A percentile compares a stretch with the other conserved stretches of the same genome.
Evolutionary conservation across 2,888 invertebrate genomes (phyloP).

Genomic region (Molorchus minor): DNA sequence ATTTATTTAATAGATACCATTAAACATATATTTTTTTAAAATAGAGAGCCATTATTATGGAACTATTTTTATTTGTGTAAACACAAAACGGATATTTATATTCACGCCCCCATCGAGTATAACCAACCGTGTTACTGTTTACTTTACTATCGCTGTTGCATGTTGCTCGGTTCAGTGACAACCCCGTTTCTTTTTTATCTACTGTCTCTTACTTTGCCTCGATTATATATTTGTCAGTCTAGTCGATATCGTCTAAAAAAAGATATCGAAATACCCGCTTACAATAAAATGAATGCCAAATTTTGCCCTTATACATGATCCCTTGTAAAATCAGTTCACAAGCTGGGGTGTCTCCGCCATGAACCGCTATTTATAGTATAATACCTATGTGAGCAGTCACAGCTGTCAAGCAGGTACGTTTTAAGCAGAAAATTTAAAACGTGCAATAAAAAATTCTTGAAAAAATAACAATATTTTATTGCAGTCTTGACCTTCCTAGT

Average conservation of each 20-base stretch:
- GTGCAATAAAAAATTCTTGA: conserved; percentile 18
- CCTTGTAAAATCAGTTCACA: too few species aligned
- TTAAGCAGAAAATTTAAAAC: conserved; percentile 4
- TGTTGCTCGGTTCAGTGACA: too few species aligned
- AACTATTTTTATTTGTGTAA: neutral
- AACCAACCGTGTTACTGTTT: neutral
- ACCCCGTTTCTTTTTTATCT: too few species aligned
- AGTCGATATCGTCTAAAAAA: too few species aligned
- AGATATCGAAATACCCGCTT: too few species aligned
- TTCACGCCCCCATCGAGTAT: neutral
- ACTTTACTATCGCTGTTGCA: too few species aligned
- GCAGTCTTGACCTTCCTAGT: conserved; percentile 27
- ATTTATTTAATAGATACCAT: too few species aligned
- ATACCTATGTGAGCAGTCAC: neutral
- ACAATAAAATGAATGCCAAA: too few species aligned
- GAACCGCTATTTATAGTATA: conserved; percentile 15
- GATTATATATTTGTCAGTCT: too few species aligned
- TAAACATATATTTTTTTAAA: too few species aligned
- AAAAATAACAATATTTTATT: conserved; percentile 34
- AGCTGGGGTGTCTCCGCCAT: neutral
- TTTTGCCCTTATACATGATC: too few species aligned
- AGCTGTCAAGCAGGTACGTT: conserved; percentile 7
- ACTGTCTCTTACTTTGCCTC: too few species aligned
- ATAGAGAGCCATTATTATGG: neutral
- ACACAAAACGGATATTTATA: neutral